Evolutionary conservation across 2,797 vertebrate genomes (phyloP), one percentile per base, ranked within the genome.

Genomic region (Lepilemur septentrionalis): DNA sequence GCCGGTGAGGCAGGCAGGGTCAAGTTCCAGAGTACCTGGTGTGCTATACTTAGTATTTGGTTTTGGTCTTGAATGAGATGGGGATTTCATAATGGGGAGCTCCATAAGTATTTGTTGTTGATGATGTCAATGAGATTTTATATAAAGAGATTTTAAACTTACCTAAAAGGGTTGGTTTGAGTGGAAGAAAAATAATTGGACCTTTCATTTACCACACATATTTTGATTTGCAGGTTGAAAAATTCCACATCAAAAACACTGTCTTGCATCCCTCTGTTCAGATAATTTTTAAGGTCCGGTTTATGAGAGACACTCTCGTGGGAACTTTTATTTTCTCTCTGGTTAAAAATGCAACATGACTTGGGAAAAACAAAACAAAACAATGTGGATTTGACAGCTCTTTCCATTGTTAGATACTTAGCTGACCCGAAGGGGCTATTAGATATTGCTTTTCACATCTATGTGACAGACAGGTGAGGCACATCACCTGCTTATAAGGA

Each of bases 131-230:
- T 80, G 75, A 70, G 0, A 55, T 79, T 94, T 85, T 83, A 48
- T 48, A n/a, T 79, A 22, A 76, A 86, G 67, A 23, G 30, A 76
- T 63, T 32, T 80, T 81, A 61, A 92, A 75, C 20, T 65, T 69
- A 17, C 75, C 93, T 69, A 38, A 84, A 89, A 61, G 12, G 32
- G 84, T 30, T 73, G 9, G 2, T 23, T 87, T 30, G 23, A 79
- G 9, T n/a, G 13, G 72, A 92, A 91, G 38, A 23, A 70, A 92
- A 90, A 89, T 2, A 67, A 72, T 15, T 65, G 30, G 69, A 17
- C 85, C 35, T 85, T 94, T 96, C 81, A 76, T 92, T 93, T 95
- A 41, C 32, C 52, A n/a, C 43, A 81, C 8, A 20, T 50, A 46
- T 76, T 90, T 67, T 81, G 32, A 5, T 78, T 94, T 95, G 67